Conservation (phyloP, 2,113 vertebrate species). For the Eupsittula cactorum region DNA sequence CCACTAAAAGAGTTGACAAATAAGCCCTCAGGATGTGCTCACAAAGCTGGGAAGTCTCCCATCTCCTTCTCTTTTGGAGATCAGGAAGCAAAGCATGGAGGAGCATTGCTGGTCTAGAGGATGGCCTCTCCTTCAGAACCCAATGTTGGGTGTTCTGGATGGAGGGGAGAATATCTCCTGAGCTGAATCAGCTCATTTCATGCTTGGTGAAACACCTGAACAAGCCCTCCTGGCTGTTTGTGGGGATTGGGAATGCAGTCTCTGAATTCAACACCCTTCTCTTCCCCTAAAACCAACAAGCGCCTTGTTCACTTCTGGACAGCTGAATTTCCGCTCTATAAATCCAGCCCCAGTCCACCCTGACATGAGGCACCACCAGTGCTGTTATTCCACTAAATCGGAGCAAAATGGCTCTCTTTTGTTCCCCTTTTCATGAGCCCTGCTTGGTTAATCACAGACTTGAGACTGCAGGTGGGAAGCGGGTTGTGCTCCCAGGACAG, state of each 20-base stretch:
- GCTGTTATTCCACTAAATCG: neutral
- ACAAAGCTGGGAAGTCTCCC: neutral
- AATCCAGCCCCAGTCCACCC: neutral
- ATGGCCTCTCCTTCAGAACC: neutral
- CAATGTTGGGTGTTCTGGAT: rapidly evolving
- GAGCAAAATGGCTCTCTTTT: neutral
- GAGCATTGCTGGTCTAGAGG: rapidly evolving
- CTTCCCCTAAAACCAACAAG: neutral
- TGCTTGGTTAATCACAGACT: neutral
- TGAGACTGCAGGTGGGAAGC: neutral
- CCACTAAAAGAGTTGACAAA: neutral
- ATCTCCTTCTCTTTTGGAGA: neutral
- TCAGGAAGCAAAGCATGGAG: neutral
- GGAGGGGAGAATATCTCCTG: neutral
- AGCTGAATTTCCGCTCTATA: neutral
- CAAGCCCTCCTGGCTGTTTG: neutral
- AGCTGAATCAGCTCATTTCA: neutral
- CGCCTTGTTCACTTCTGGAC: neutral
- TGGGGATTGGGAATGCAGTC: neutral
- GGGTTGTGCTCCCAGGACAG: neutral
- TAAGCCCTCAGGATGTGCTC: neutral
- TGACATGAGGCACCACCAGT: neutral
- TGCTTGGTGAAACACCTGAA: neutral
- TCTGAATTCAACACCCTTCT: neutral
- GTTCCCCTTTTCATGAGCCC: neutral